Evolutionary conservation across 2,888 invertebrate genomes (phyloP).

Genomic region (Dyspetes luteomarginatus): DNA sequence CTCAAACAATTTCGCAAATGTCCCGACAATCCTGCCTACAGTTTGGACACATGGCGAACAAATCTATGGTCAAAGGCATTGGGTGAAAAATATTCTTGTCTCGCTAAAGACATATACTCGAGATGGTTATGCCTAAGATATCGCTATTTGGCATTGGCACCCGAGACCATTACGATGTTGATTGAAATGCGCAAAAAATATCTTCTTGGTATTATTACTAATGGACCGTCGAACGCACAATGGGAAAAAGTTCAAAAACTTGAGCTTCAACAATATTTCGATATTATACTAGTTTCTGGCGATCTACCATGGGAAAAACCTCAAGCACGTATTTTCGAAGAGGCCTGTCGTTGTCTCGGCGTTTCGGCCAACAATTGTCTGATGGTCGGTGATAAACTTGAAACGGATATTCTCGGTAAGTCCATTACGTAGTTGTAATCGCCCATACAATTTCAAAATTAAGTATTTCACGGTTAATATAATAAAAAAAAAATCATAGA

Average conservation of each 20-base stretch:
- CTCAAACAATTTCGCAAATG: slow-evolving; percentile 91
- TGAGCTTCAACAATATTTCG: slow-evolving; percentile 89
- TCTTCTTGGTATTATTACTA: slow-evolving; percentile 92
- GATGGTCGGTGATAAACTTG: slow-evolving; percentile 95
- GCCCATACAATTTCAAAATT: slow-evolving; percentile 47
- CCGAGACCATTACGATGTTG: slow-evolving; percentile 89
- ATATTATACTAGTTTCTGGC: slow-evolving; percentile 92
- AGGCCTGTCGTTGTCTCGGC: slow-evolving; percentile 90
- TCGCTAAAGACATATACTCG: slow-evolving; percentile 89
- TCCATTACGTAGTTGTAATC: no score
- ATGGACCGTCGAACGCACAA: slow-evolving; percentile 93
- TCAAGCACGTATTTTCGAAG: slow-evolving; percentile 91
- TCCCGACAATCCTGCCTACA: slow-evolving; percentile 90
- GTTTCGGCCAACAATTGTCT: slow-evolving; percentile 91
- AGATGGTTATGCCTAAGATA: slow-evolving; percentile 93
- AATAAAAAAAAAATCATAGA: no score
- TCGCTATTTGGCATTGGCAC: slow-evolving; percentile 88
- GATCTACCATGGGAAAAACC: slow-evolving; percentile 95
- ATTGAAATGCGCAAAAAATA: slow-evolving; percentile 89
- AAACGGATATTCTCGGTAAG: slow-evolving; percentile 90
- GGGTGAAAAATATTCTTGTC: slow-evolving; percentile 89
- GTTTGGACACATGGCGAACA: slow-evolving; percentile 91
- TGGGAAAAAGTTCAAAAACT: slow-evolving; percentile 94
- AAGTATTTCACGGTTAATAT: no score
- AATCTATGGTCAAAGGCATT: slow-evolving; percentile 91